phyloP scores from a whole-genome alignment of 2,113 vertebrate species.

The Bolborhynchus lineola region DNA sequence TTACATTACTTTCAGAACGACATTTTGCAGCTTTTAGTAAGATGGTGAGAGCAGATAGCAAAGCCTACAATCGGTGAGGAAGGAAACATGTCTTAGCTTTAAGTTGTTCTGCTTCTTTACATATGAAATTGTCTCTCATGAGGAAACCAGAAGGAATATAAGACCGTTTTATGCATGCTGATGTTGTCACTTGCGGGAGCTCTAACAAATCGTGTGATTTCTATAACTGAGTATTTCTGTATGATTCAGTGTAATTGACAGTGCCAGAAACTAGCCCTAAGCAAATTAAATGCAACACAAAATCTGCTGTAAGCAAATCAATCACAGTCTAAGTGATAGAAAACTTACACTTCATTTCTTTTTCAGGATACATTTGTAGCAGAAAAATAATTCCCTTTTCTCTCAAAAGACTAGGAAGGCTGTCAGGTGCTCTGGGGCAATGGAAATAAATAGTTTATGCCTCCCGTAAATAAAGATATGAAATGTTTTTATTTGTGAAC shows the following conservation, averaged over 20 bases:
- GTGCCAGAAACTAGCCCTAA: slow-evolving; percentile 51
- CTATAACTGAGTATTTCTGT: slow-evolving; percentile 26
- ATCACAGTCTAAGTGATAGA: slow-evolving; percentile 54
- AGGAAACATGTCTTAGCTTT: background rate
- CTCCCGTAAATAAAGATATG: slow-evolving; percentile 30
- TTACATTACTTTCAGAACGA: background rate
- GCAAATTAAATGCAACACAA: slow-evolving; percentile 45
- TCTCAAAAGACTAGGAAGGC: slow-evolving; percentile 11
- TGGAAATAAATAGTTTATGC: slow-evolving; percentile 36
- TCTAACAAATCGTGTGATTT: slow-evolving; percentile 26
- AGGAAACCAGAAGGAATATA: background rate
- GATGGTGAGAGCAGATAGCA: background rate
- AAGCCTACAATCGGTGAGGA: background rate
- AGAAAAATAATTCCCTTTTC: slow-evolving; percentile 40
- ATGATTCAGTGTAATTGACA: slow-evolving; percentile 45
- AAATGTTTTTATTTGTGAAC: slow-evolving; percentile 25
- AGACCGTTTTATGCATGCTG: background rate
- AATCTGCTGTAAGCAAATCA: slow-evolving; percentile 55
- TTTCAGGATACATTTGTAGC: slow-evolving; percentile 24
- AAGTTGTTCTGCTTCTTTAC: background rate
- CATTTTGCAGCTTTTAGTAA: background rate
- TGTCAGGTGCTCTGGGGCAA: background rate
- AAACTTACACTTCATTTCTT: slow-evolving; percentile 42
- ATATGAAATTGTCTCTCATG: background rate
- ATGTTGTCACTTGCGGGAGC: background rate